Conservation (phyloP, 2,888 invertebrate genomes). For the Leucoma salicis region DNA sequence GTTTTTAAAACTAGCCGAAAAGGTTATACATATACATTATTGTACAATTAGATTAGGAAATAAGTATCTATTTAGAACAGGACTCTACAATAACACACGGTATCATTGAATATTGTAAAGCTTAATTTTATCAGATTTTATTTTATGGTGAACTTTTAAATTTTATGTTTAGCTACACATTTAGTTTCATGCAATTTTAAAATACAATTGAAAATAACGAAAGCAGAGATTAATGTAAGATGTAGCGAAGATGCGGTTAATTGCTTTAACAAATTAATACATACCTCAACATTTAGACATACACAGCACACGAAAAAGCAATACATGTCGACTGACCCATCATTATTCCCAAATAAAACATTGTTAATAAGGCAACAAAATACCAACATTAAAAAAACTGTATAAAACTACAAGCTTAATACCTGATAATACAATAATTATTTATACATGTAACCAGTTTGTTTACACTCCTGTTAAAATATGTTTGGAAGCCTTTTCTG, state of each 20-base stretch:
- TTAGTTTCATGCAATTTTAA: constrained; percentile 64
- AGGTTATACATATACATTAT: too few relatives aligned
- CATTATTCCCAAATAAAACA: constrained; percentile 1
- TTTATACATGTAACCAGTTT: too few relatives aligned
- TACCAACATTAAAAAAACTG: constrained; percentile 4
- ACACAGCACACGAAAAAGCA: constrained; percentile 18
- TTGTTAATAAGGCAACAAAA: constrained; percentile 7
- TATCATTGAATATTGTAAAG: constrained; percentile 39
- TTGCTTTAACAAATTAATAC: constrained; percentile 14
- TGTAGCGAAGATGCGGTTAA: constrained; percentile 16
- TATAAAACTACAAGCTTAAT: constrained; percentile 8
- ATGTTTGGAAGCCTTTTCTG: constrained; percentile 1
- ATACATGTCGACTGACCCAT: constrained; percentile 5
- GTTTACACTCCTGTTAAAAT: too few relatives aligned
- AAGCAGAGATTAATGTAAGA: constrained; percentile 43
- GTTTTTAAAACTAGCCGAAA: too few relatives aligned
- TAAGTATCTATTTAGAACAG: too few relatives aligned
- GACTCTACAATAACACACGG: too few relatives aligned
- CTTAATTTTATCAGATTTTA: constrained; percentile 13
- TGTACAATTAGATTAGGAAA: too few relatives aligned
- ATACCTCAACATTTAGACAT: background rate
- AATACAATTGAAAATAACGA: constrained; percentile 35
- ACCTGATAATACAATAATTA: constrained; percentile 6
- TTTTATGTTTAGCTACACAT: constrained; percentile 27
- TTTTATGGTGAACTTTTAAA: constrained; percentile 17